Evolutionary conservation across 2,888 invertebrate species (phyloP).

Genomic region (Cosmia trapezina): DNA sequence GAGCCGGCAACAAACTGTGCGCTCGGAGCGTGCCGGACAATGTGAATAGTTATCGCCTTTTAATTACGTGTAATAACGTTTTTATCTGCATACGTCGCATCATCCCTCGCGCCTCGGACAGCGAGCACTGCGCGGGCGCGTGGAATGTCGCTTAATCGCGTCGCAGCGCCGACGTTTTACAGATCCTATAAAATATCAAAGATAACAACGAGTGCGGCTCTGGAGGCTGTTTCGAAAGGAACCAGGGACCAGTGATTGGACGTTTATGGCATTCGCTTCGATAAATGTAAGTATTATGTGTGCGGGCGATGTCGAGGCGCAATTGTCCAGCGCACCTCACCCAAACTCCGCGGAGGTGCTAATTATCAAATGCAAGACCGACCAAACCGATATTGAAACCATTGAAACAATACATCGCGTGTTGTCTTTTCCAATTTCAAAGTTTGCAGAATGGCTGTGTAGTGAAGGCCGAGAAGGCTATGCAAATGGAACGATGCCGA

Average conservation of each 20-base stretch:
- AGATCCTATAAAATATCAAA: slow-evolving; percentile 90
- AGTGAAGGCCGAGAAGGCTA: slow-evolving; percentile 88
- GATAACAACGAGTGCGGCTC: slow-evolving; percentile 87
- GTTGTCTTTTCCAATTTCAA: slow-evolving; percentile 89
- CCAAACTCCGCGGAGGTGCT: slow-evolving; percentile 85
- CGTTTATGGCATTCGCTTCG: slow-evolving; percentile 86
- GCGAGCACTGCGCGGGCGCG: slow-evolving; percentile 69
- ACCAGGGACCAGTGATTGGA: slow-evolving; percentile 83
- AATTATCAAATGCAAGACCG: slow-evolving; percentile 89
- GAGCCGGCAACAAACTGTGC: slow-evolving; percentile 78
- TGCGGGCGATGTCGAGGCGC: slow-evolving; percentile 74
- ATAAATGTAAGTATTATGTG: slow-evolving; percentile 84
- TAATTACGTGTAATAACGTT: slow-evolving; percentile 86
- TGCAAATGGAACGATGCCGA: slow-evolving; percentile 89
- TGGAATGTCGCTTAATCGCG: slow-evolving; percentile 88
- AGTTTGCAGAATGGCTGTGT: slow-evolving; percentile 90
- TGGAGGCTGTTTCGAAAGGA: slow-evolving; percentile 81
- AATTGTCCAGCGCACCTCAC: slow-evolving; percentile 75
- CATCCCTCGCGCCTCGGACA: slow-evolving; percentile 68
- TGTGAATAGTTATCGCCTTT: slow-evolving; percentile 83
- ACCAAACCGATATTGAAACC: slow-evolving; percentile 88
- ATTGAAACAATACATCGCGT: slow-evolving; percentile 89
- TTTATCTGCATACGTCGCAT: slow-evolving; percentile 79
- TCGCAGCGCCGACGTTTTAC: slow-evolving; percentile 89
- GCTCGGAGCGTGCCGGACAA: slow-evolving; percentile 78